Conservation (phyloP, 1,140 invertebrate genomes). For the Saccostrea echinata region DNA sequence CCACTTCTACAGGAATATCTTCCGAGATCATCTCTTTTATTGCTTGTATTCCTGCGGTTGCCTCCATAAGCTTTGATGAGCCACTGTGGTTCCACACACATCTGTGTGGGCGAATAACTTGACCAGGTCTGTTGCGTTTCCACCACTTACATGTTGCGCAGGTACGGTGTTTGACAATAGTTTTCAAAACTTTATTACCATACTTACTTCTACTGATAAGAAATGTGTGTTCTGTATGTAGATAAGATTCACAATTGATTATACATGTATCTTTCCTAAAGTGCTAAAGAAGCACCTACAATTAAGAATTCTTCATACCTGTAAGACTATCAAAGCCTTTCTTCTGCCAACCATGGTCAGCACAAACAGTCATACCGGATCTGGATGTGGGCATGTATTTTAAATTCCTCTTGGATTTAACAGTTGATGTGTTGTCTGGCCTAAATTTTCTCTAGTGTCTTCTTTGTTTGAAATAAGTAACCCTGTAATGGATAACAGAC, state of each 20-base stretch:
- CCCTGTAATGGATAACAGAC: too few relatives aligned
- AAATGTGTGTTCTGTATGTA: background rate
- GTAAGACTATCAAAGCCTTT: conserved; percentile 51
- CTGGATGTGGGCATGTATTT: too few relatives aligned
- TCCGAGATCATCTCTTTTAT: too few relatives aligned
- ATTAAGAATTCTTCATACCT: conserved; percentile 1
- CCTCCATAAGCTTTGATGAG: conserved; percentile 44
- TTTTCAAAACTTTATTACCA: background rate
- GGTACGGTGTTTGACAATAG: background rate
- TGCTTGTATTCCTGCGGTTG: conserved; percentile 17
- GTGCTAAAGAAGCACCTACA: background rate
- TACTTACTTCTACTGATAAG: background rate
- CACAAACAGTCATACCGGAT: conserved; percentile 26
- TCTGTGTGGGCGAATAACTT: conserved; percentile 22
- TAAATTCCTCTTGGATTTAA: too few relatives aligned
- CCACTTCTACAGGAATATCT: conserved; percentile 43
- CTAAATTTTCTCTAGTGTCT: too few relatives aligned
- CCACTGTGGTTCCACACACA: conserved; percentile 52
- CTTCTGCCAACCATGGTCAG: conserved; percentile 49
- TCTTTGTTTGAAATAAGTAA: too few relatives aligned
- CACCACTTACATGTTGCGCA: conserved; percentile 45
- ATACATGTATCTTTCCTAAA: background rate
- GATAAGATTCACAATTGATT: background rate
- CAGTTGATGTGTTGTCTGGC: too few relatives aligned
- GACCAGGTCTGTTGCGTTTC: conserved; percentile 36